Base-by-base conservation (phyloP, 1,140 invertebrate genomes). In the Formica selysi region DNA sequence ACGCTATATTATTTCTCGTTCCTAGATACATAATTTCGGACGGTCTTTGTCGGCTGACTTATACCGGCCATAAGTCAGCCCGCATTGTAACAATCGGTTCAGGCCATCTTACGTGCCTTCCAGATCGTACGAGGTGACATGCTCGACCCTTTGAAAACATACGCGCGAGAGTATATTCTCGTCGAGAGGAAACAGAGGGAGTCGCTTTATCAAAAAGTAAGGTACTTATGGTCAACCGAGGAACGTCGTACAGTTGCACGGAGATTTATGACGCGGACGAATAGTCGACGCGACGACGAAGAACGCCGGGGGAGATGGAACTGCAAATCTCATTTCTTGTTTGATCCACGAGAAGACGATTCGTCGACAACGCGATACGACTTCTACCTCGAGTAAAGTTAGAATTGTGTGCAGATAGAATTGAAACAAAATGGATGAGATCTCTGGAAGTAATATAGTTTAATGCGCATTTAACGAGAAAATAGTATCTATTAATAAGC, bases 1-100 rank as follows among this genome's bases (percentile, higher is more conserved):
- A 48, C 19, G 19, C 51, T 68, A 38, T 36, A 57, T 71, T 83
- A 87, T 92, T 89, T 91, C 87, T 89, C 86, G 85, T 76, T 84
- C 88, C 87, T 89, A 80, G 91, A 89, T 86, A 89, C 76, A 87
- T 88, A 89, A 86, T 92, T 89, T 86, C 57, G 84, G 71, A 26
- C 59, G 59, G 36, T 86, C 89, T 92, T 93, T 91, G 91, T 92
- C 76, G 71, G 74, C 81, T 93, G 92, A 93, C 90, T 93, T 92
- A 92, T 91, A 86, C 88, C 86, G 76, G 74, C 67, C 84, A 92
- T 93, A 92, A 87, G 90, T 93, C 90, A 91, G 36, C 29, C 36
- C 32, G 65, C 62, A 86, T 91, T 89, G 86, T 91, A 51, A 87
- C 41, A 67, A 74, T 74, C 67, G 87, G 76, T 74, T 81, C 86